A percentile compares a stretch with the other conserved stretches of the same genome.
These are phyloP conservation scores for Lates japonicus DNA, from an alignment of 2,797 vertebrate genomes.

Conservation along the genomic window DNA sequence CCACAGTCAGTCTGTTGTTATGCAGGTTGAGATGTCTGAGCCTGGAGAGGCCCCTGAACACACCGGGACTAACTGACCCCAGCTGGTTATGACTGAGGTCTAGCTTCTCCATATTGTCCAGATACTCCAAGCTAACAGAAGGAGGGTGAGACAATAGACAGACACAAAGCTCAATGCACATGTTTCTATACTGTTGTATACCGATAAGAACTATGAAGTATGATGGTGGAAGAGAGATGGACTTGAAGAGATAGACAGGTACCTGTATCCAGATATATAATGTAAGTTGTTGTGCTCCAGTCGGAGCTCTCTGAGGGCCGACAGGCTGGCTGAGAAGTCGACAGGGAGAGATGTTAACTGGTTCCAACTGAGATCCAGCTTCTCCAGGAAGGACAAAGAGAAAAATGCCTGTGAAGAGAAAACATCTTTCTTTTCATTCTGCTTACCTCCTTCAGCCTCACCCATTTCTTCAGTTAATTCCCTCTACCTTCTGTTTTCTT, in stretches of 20 bases:
- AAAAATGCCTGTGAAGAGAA: slow-evolving; percentile 65
- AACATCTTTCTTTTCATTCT: background rate
- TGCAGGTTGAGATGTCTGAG: slow-evolving; percentile 84
- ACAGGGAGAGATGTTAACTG: slow-evolving; percentile 70
- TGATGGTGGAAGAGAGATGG: background rate
- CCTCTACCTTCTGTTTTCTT: no score
- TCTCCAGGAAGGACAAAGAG: slow-evolving; percentile 84
- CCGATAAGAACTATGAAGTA: background rate
- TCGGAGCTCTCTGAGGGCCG: slow-evolving; percentile 78
- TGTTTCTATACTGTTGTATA: background rate
- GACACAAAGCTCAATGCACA: background rate
- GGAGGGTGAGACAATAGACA: background rate
- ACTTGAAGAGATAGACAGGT: background rate
- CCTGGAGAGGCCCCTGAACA: slow-evolving; percentile 83
- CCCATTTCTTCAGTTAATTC: no score
- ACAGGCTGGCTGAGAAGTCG: slow-evolving; percentile 81
- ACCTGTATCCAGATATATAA: slow-evolving; percentile 72
- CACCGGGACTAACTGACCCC: slow-evolving; percentile 69
- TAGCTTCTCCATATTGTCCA: slow-evolving; percentile 83
- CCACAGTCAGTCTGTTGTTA: slow-evolving; percentile 73
- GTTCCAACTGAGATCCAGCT: slow-evolving; percentile 86
- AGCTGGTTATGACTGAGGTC: slow-evolving; percentile 83
- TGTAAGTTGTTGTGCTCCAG: slow-evolving; percentile 81
- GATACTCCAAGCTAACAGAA: slow-evolving; percentile 67
- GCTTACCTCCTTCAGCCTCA: background rate